Base-by-base conservation (phyloP, 2,888 invertebrate genomes). In the Neuroscelio doddi region DNA sequence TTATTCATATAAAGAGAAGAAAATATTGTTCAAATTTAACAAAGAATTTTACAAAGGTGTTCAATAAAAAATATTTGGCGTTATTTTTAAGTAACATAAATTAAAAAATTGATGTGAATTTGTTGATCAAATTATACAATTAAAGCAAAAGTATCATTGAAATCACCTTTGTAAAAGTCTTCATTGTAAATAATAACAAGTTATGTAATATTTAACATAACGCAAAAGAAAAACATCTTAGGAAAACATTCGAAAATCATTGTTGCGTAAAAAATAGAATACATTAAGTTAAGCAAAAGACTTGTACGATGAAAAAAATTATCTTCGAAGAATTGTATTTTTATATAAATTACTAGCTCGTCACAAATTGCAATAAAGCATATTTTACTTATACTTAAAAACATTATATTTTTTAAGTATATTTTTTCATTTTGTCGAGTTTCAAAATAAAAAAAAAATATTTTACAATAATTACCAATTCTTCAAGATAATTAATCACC, bases 1-100 rank as follows among this genome's bases (percentile, higher is more conserved):
- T 57, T 52, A 47, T 64, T 64, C 50, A 57, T 44, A n/a, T n/a
- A n/a, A n/a, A 64, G 42, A 29, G 17, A 52, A 38, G 15, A 21
- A 2, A 17, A 38, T 15, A 8, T 38, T 38, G 38, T 38, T 38
- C 38, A 57, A 58, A 53, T 26, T 24, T 36, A 52, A 30, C 24
- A 38, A 64, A 58, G 68, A 58, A 64, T 56, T 68, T 68, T 68
- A 62, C 64, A 64, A 62, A 68, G 68, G 64, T 5, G 8, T 4
- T 34, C 2, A 12, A 1, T 5, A 10, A 12, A 12, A 2, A 5
- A 34, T 12, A 30, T 30, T 3, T 30, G 15, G 39, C 14, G 10
- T 39, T 39, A 16, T 39, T 12, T n/a, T n/a, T n/a, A n/a, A n/a
- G n/a, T n/a, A n/a, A n/a, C n/a, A n/a, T n/a, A n/a, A n/a, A n/a